These are phyloP conservation scores for Apis cerana DNA, from an alignment of 1,140 invertebrate genomes.

Conservation along the genomic window DNA sequence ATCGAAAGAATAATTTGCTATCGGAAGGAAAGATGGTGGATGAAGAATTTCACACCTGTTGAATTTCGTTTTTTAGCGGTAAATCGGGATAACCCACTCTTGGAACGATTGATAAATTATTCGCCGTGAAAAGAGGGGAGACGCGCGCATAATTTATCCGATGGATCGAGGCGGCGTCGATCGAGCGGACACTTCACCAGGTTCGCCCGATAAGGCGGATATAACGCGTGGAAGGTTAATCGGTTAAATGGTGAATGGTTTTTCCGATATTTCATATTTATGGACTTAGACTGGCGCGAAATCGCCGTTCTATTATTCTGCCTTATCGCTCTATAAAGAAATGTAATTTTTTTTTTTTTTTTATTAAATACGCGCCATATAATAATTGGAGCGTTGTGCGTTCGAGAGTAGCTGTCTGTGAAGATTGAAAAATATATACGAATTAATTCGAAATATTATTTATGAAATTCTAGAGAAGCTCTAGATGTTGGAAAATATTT, in stretches of 20 bases:
- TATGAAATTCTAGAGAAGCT: no score
- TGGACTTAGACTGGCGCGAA: background rate
- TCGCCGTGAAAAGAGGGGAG: background rate
- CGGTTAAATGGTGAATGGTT: background rate
- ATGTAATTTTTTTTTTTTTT: background rate
- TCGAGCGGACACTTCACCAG: background rate
- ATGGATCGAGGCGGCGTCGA: slow-evolving; percentile 8
- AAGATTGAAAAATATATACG: background rate
- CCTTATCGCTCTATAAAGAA: slow-evolving; percentile 3
- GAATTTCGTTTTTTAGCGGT: slow-evolving; percentile 20
- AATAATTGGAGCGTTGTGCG: slow-evolving; percentile 9
- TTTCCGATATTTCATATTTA: slow-evolving; percentile 27
- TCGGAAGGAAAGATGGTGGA: background rate
- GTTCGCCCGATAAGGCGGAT: background rate
- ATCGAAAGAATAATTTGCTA: slow-evolving; percentile 1
- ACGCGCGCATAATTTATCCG: slow-evolving; percentile 9
- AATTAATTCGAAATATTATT: background rate
- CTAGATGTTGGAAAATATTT: no score
- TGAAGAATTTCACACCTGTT: slow-evolving; percentile 6
- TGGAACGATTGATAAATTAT: slow-evolving; percentile 17
- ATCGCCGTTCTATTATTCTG: slow-evolving; percentile 3
- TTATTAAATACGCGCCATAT: slow-evolving; percentile 19
- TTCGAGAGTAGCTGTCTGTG: background rate
- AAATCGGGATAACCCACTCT: background rate
- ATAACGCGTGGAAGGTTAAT: background rate